Conservation (phyloP, 2,113 vertebrate species). For the Corythornis vintsioides region DNA sequence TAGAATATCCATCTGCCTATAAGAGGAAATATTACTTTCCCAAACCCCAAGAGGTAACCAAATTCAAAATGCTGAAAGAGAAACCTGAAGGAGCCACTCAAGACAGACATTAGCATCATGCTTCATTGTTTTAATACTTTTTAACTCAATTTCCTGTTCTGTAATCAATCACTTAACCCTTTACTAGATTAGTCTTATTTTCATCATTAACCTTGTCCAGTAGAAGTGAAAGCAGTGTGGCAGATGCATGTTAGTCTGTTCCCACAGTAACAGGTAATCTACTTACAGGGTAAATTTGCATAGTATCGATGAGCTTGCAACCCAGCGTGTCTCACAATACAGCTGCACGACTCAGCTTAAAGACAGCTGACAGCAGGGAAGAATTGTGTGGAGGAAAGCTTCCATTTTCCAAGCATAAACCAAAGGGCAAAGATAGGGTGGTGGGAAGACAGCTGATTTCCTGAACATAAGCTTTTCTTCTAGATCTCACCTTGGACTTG, state of each 20-base stretch:
- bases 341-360: neutral
- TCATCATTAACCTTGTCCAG: neutral
- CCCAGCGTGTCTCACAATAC: neutral
- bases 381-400: neutral
- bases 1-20: neutral
- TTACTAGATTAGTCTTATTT: neutral
- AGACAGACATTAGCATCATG: neutral
- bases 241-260: neutral
- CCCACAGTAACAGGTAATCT: constrained; percentile 1
- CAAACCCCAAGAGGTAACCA: fast-evolving
- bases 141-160: neutral
- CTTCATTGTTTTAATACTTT: neutral
- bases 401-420: neutral
- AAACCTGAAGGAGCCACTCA: neutral
- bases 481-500: neutral
- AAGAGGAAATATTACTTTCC: neutral
- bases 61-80: neutral
- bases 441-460: neutral
- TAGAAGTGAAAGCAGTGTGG: neutral
- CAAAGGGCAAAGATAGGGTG: neutral
- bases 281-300: neutral
- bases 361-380: neutral
- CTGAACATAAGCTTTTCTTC: neutral
- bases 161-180: neutral
- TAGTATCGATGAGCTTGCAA: neutral